phyloP scores from a whole-genome alignment of 2,888 invertebrate genomes.

The Pollenia griseotomentosa region DNA sequence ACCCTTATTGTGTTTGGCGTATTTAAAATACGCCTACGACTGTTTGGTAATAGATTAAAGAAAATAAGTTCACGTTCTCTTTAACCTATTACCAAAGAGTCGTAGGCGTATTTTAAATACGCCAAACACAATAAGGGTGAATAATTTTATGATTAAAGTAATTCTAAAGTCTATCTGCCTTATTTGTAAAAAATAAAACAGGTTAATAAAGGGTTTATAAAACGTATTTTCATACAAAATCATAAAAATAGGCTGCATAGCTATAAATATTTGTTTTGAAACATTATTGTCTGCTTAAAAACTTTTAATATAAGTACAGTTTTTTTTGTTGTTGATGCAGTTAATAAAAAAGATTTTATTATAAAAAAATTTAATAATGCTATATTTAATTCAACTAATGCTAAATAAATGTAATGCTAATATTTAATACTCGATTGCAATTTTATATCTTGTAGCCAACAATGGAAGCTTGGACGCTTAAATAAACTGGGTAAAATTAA shows the following conservation, averaged over 20 bases:
- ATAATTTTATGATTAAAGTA: neutral
- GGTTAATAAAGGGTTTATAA: too few species aligned
- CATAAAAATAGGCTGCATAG: too few species aligned
- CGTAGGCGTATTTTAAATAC: too few species aligned
- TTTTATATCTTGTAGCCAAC: slow-evolving; percentile 83
- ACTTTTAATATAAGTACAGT: neutral
- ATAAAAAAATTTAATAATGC: neutral
- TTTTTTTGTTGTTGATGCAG: neutral
- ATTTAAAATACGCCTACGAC: too few species aligned
- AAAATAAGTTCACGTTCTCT: too few species aligned
- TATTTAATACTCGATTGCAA: slow-evolving; percentile 75
- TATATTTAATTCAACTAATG: slow-evolving; percentile 54
- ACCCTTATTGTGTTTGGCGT: too few species aligned
- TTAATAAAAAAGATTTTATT: slow-evolving; percentile 34
- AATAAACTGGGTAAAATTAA: slow-evolving; percentile 83
- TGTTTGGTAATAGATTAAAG: too few species aligned
- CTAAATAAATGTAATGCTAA: slow-evolving; percentile 62
- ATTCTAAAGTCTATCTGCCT: neutral
- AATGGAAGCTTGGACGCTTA: slow-evolving; percentile 85
- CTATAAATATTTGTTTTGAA: neutral
- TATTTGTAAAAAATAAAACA: too few species aligned
- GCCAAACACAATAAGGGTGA: too few species aligned
- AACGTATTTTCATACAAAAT: too few species aligned
- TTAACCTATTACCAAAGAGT: too few species aligned
- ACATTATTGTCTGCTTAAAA: neutral